These are phyloP conservation scores for Lithobates pipiens DNA, from an alignment of 2,797 vertebrate genomes.

Conservation along the genomic window DNA sequence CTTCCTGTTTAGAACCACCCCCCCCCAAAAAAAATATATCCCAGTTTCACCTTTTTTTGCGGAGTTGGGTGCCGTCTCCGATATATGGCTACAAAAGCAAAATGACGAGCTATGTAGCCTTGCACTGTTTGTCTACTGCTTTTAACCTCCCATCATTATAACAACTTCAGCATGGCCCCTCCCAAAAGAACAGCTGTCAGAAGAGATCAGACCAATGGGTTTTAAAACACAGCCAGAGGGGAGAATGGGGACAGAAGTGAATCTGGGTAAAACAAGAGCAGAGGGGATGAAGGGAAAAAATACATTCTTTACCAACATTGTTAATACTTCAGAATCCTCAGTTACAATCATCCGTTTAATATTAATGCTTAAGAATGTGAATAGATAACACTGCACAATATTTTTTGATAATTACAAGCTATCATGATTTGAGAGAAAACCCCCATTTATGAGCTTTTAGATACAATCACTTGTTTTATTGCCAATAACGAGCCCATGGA, in stretches of 20 bases:
- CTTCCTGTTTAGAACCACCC: neutral
- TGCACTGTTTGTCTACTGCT: neutral
- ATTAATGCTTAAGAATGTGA: too few relatives aligned
- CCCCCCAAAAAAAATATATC: neutral
- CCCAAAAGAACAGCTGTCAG: conserved; percentile 73
- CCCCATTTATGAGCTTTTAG: neutral
- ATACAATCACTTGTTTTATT: neutral
- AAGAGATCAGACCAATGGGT: conserved; percentile 71
- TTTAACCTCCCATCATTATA: neutral
- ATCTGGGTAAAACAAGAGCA: conserved; percentile 21
- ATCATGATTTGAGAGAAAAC: too few relatives aligned
- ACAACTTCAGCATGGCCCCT: conserved; percentile 33
- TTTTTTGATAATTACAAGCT: too few relatives aligned
- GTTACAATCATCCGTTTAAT: too few relatives aligned
- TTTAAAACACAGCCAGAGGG: conserved; percentile 36
- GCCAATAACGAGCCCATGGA: neutral
- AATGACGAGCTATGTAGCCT: conserved; percentile 6
- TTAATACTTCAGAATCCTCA: neutral
- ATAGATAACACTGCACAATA: too few relatives aligned
- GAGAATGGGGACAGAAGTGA: conserved; percentile 16
- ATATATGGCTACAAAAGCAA: neutral
- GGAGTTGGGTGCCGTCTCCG: neutral
- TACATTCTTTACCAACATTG: neutral
- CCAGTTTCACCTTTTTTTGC: neutral
- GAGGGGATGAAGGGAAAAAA: neutral